Conservation (phyloP, 30 jellyfish, hydroid and myxozoan species). For the Aurelia sp. region DNA sequence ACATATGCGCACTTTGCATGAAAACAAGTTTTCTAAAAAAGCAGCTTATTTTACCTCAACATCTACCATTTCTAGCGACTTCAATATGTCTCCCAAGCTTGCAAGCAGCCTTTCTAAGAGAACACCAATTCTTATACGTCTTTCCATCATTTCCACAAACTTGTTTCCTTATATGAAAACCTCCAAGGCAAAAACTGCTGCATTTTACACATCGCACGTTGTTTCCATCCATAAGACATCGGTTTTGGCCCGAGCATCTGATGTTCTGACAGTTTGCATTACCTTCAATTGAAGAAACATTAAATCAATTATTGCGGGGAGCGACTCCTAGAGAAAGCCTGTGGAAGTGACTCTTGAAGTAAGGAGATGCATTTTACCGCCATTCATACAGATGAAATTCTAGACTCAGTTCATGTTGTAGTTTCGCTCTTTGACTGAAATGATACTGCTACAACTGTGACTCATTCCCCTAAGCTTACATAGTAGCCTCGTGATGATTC, state of each 20-base stretch:
- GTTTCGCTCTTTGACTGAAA: no score
- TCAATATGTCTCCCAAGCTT: constrained; percentile 43
- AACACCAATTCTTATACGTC: constrained; percentile 67
- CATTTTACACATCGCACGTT: constrained; percentile 72
- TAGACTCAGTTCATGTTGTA: no score
- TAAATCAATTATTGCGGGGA: no score
- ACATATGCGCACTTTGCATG: no score
- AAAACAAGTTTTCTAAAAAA: neutral
- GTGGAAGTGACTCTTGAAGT: no score
- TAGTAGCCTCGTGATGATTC: no score
- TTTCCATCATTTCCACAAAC: constrained; percentile 76
- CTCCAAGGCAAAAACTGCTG: constrained; percentile 61
- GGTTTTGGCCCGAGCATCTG: constrained; percentile 34
- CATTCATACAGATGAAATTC: no score
- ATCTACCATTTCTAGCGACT: constrained; percentile 43
- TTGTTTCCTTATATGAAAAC: constrained; percentile 4
- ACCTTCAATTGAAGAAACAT: no score
- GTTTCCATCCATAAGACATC: constrained; percentile 49
- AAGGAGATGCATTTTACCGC: no score
- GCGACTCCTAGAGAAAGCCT: no score
- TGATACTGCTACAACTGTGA: no score
- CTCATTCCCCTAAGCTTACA: no score
- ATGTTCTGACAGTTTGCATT: constrained; percentile 44
- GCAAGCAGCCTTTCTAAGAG: constrained; percentile 76
- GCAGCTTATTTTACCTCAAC: constrained; percentile 49